Evolutionary conservation across 2,888 invertebrate genomes (phyloP), one percentile per base, ranked within the genome.

Genomic region (Acronicta alni): DNA sequence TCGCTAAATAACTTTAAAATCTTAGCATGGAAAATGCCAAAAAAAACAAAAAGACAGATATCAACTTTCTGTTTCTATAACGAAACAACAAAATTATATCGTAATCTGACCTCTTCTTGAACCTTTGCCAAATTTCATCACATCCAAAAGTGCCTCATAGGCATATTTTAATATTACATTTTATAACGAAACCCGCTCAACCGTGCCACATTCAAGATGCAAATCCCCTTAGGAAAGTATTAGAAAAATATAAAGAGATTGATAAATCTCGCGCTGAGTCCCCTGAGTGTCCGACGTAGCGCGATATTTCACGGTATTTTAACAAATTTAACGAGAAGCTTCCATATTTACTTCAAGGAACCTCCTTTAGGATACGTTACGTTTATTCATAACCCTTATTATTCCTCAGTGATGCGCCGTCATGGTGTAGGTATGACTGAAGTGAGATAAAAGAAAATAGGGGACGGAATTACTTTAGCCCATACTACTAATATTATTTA

Each of bases 301-400:
- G 87, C 83, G 85, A 90, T 90, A 91, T 93, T 93, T 93, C 89
- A 94, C 93, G 93, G 92, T 92, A 90, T 93, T 94, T 94, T 92
- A 92, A 92, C 93, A 92, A 89, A 89, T 93, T 93, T 94, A 94
- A 94, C 93, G 93, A 93, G 92, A 92, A 93, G 92, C 87, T 85
- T 72, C 86, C 88, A 87, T 90, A 89, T 90, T 91, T 90, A 91
- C 90, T 90, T 87, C 86, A 86, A 88, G 89, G 89, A 88, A 83
- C 86, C 65, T 69, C 67, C 73, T 81, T 80, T 77, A 82, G 81
- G 83, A 86, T 87, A 83, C 80, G 83, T 86, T 72, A 80, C 79
- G 77, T 84, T 81, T 86, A 82, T 85, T 84, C 85, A 80, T 83
- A 76, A 81, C 77, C 79, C 79, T 72, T 79, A 74, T 72, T 75